Evolutionary conservation across 1,140 invertebrate species (phyloP), one percentile per base, ranked within the genome.

Genomic region (Drosophila carrolli): DNA sequence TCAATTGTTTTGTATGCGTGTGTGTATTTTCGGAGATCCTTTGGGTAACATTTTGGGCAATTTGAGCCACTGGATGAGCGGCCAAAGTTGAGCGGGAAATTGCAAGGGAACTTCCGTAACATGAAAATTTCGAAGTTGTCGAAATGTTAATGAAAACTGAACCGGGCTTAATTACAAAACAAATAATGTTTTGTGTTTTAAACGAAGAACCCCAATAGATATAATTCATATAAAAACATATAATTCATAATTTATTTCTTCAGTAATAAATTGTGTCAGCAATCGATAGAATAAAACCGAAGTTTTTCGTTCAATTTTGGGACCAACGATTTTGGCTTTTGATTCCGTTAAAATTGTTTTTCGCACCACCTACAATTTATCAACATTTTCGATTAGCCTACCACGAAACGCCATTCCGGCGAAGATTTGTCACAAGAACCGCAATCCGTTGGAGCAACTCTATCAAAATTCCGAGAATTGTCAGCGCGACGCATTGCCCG

Each of bases 381-480:
- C 67, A 68, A 23, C 50, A 43, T 35, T 47, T 70, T 56, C 50
- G 65, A 71, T 68, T 70, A 43, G 63, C 66, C 76, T 67, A 37
- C 57, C 70, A 50, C 51, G 65, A 68, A 68, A 66, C 37, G 19
- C 47, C 43, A 68, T 68, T 66, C 38, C 19, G 65, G 40, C 72
- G 48, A 37, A 55, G 62, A 58, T 72, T 72, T 72, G 67, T 53
- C 53, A 73, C 37, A 19, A 51, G 43, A 48, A 41, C 74, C 48
- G 19, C 73, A 32, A 51, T 51, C 43, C 51, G 16, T 56, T 47
- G 29, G 27, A 44, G 56, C 40, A 58, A 66, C 68, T 79, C 60
- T 72, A 82, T 82, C 66, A 73, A 62, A 88, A 88, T 86, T 86
- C 83, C 56, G 51, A 62, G 83, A 86, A 86, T 83, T 83, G 79